Conservation (phyloP, 2,888 invertebrate genomes). For the Agonopterix heracliana region DNA sequence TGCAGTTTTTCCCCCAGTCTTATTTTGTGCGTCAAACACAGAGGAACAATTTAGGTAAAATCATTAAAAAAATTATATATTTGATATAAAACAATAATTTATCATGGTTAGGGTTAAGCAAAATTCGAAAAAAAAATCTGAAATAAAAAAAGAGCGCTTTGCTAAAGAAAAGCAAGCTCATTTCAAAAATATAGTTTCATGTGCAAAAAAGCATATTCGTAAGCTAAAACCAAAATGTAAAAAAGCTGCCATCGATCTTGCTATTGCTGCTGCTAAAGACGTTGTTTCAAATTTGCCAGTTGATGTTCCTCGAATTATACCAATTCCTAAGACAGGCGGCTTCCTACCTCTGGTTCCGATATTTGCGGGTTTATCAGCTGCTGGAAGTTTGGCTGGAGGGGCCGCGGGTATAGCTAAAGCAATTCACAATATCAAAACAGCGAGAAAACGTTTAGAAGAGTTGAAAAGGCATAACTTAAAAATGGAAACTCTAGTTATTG, state of each 20-base stretch:
- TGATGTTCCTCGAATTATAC: constrained; percentile 14
- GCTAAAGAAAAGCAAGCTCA: too few relatives aligned
- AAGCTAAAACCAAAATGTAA: constrained; percentile 5
- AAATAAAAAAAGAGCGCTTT: too few relatives aligned
- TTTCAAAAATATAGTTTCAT: too few relatives aligned
- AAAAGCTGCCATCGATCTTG: constrained; percentile 5
- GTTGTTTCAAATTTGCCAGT: background rate
- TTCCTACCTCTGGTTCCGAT: constrained; percentile 31
- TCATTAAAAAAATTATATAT: too few relatives aligned
- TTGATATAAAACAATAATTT: too few relatives aligned
- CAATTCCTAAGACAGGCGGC: constrained; percentile 34
- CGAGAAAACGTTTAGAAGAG: background rate
- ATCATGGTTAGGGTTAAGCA: too few relatives aligned
- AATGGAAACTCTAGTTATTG: background rate
- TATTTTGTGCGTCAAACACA: too few relatives aligned
- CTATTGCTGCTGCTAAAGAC: constrained; percentile 6
- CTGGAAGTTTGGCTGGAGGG: constrained; percentile 32
- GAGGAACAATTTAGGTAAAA: too few relatives aligned
- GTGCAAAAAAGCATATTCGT: too few relatives aligned
- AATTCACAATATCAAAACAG: background rate
- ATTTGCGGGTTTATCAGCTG: constrained; percentile 32
- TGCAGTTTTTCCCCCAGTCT: too few relatives aligned
- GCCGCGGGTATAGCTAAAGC: constrained; percentile 33
- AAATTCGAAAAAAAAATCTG: too few relatives aligned
- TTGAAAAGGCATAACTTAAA: background rate